Evolutionary conservation across 2,888 invertebrate species (phyloP).

Genomic region (Cacoxenus indagator): DNA sequence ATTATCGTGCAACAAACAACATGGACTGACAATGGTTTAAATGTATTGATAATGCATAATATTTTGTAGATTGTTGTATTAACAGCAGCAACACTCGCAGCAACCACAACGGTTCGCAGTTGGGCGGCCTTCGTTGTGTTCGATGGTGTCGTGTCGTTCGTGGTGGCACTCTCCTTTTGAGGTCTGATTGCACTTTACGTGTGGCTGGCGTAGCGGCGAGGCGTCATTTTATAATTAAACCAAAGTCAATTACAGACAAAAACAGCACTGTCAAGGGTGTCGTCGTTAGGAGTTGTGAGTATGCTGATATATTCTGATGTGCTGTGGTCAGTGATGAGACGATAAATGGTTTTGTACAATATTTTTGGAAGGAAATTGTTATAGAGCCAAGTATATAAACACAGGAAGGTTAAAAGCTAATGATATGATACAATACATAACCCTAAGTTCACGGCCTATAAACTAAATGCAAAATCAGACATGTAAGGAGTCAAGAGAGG

Average conservation of each 20-base stretch:
- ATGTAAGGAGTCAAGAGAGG: no score
- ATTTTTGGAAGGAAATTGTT: no score
- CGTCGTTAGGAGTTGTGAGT: background rate
- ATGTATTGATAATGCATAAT: constrained; percentile 63
- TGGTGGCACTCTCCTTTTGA: no score
- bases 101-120: constrained; percentile 25
- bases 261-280: constrained; percentile 27
- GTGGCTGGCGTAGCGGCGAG: constrained; percentile 32
- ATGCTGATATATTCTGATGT: background rate
- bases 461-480: no score
- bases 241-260: constrained; percentile 65
- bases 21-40: constrained; percentile 58
- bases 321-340: background rate
- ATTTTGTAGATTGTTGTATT: constrained; percentile 50
- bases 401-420: no score
- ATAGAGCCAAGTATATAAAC: no score
- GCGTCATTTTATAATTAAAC: constrained; percentile 62
- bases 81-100: constrained; percentile 41
- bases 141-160: background rate
- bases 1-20: constrained; percentile 25
- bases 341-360: no score
- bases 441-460: no score
- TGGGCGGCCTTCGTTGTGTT: background rate
- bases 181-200: background rate
- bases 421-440: no score